These are phyloP conservation scores for Geotrypetes seraphini DNA, from an alignment of 2,797 vertebrate species.

Conservation along the genomic window DNA sequence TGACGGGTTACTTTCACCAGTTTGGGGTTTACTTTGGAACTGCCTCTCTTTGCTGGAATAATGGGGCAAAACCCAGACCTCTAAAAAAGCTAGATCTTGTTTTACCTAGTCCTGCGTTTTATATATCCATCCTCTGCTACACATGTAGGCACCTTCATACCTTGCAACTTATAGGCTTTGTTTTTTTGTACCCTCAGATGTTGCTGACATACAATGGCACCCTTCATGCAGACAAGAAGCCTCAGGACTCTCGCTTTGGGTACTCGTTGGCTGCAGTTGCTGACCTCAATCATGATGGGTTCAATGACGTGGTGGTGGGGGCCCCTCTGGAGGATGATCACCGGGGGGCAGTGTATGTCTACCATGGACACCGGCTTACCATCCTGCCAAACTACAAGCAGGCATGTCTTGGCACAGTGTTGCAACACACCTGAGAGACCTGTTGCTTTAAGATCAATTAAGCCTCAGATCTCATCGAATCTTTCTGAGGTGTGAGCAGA, in stretches of 20 bases:
- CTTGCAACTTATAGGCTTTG: no score
- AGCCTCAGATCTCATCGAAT: no score
- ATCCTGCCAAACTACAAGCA: constrained; percentile 64
- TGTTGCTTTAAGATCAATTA: no score
- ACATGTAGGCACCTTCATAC: no score
- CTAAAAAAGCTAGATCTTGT: no score
- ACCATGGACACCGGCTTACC: constrained; percentile 61
- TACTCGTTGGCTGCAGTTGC: constrained; percentile 70
- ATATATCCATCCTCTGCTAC: no score
- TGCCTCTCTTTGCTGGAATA: no score
- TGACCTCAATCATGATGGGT: constrained; percentile 81
- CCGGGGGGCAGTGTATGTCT: constrained; percentile 80
- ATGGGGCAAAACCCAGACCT: no score
- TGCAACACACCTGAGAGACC: no score
- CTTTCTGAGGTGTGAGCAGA: no score
- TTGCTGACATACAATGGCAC: constrained; percentile 65
- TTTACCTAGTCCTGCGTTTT: neutral
- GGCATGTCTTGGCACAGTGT: constrained; percentile 41
- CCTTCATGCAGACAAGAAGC: constrained; percentile 56
- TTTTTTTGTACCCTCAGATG: constrained; percentile 39
- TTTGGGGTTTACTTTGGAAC: no score
- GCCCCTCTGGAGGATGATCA: constrained; percentile 87
- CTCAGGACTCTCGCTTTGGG: constrained; percentile 82
- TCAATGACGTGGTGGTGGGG: constrained; percentile 72
- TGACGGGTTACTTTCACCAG: neutral